phyloP scores from a whole-genome alignment of 1,140 invertebrate genomes.

The Oppia nitens region DNA sequence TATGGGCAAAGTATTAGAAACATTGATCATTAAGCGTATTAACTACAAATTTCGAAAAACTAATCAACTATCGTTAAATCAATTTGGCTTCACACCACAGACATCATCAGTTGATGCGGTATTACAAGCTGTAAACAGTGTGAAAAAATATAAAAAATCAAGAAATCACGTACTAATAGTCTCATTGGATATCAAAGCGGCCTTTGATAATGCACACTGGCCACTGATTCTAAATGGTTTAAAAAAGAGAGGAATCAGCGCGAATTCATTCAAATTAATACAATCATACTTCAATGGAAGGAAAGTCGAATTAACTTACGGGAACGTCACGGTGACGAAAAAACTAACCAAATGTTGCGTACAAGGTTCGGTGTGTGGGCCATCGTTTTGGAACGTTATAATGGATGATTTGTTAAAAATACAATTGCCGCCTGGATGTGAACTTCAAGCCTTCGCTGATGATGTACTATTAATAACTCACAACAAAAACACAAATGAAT shows the following conservation, averaged over 20 bases:
- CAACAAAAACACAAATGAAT: neutral
- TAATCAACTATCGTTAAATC: neutral
- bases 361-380: slow-evolving; percentile 12
- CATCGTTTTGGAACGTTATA: slow-evolving; percentile 14
- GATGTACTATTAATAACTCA: neutral
- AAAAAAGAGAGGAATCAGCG: neutral
- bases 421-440: slow-evolving; percentile 1
- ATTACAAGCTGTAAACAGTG: neutral
- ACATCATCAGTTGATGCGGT: neutral
- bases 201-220: slow-evolving; percentile 13
- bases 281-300: neutral
- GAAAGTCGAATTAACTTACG: neutral
- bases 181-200: neutral
- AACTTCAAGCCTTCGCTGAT: slow-evolving; percentile 13
- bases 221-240: neutral
- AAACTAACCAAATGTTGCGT: slow-evolving; percentile 9
- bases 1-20: neutral
- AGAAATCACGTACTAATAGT: neutral
- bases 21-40: neutral
- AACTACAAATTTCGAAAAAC: neutral
- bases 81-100: neutral
- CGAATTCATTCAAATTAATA: neutral
- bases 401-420: slow-evolving; percentile 7
- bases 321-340: neutral
- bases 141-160: neutral